Conservation (phyloP, 2,888 invertebrate genomes). For the Andrena trimmerana region DNA sequence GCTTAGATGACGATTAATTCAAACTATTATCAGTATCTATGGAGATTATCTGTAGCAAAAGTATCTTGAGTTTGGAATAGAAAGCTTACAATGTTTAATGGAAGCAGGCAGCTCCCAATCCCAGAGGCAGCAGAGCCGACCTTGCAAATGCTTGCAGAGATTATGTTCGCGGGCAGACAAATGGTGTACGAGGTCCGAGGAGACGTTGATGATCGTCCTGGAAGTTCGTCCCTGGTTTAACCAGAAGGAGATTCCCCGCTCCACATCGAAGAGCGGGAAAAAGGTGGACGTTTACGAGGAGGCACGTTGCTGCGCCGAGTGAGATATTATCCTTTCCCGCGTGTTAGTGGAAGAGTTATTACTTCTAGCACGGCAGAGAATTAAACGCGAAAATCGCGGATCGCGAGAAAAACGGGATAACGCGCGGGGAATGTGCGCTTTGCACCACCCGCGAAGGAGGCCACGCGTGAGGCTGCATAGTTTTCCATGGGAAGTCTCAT, state of each 20-base stretch:
- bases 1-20: no score
- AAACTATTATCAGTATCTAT: no score
- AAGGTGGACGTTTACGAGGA: conserved; percentile 60
- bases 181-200: conserved; percentile 22
- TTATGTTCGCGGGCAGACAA: conserved; percentile 22
- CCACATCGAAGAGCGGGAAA: conserved; percentile 30
- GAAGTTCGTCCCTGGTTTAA: conserved; percentile 8
- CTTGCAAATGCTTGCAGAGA: conserved; percentile 18
- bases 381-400: conserved; percentile 18
- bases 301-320: conserved; percentile 6
- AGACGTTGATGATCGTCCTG: conserved; percentile 25
- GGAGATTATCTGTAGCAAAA: no score
- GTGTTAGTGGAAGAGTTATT: conserved; percentile 43
- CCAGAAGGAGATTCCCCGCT: conserved; percentile 38
- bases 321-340: conserved; percentile 53
- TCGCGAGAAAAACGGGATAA: not conserved
- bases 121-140: no score
- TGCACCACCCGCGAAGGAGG: not conserved
- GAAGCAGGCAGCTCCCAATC: no score
- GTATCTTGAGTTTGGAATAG: not conserved
- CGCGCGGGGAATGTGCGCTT: not conserved
- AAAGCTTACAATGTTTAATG: not conserved
- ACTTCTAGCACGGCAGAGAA: conserved; percentile 2
- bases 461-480: not conserved
- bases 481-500: conserved; percentile 29